A percentile compares a stretch with the other conserved stretches of the same genome.
These are phyloP conservation scores for Ornithorhynchus anatinus DNA, from an alignment of 2,113 vertebrate species.

Conservation along the genomic window DNA sequence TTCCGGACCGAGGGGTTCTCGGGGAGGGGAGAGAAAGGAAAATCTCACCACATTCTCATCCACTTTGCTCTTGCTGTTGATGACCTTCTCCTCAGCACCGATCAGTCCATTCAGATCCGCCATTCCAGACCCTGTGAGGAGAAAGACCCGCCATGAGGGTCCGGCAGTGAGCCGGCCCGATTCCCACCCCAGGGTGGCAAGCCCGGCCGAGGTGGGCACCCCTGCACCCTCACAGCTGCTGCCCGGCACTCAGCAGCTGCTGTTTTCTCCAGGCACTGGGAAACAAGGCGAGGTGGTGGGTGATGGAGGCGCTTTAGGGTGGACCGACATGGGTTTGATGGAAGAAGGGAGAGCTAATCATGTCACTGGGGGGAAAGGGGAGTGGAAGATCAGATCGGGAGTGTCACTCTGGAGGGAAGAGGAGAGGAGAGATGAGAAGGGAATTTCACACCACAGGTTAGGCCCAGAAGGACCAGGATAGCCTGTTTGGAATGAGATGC, in stretches of 20 bases:
- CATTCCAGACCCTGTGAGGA: slow-evolving; percentile 85
- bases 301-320: slow-evolving; percentile 15
- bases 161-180: not conserved
- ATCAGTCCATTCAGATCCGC: slow-evolving; percentile 87
- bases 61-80: slow-evolving; percentile 91
- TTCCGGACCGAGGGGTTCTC: not conserved
- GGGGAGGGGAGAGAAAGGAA: not conserved
- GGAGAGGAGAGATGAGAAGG: no score
- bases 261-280: not conserved
- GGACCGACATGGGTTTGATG: slow-evolving; percentile 47
- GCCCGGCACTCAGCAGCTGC: not conserved
- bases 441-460: no score
- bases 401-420: no score
- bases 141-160: not conserved
- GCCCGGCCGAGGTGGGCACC: not conserved
- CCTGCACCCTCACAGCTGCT: not conserved
- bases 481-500: no score
- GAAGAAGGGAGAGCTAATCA: slow-evolving; percentile 1
- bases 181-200: not conserved
- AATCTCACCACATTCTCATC: slow-evolving; percentile 88
- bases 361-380: not conserved
- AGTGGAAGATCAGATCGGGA: no score
- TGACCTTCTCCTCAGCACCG: slow-evolving; percentile 88
- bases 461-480: no score
- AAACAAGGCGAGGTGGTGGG: slow-evolving; percentile 27